Base-by-base conservation (phyloP, 1,140 invertebrate genomes). In the Rhopalosiphum padi region DNA sequence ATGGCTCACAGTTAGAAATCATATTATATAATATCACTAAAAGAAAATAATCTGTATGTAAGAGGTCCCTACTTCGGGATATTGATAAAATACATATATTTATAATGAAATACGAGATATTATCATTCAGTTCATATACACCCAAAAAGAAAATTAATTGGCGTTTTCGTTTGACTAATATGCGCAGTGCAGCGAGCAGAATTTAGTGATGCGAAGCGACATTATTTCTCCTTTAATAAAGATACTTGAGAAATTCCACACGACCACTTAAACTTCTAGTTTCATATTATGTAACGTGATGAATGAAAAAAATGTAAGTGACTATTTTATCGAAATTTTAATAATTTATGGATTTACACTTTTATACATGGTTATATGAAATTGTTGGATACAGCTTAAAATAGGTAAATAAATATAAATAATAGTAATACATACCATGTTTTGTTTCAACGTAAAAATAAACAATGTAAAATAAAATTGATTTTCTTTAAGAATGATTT, bases 91-190 rank as follows among this genome's bases (percentile, higher is more conserved):
- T 22, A 83, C 22, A 41, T 43, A 43, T 18, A 86, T 86, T n/a
- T 43, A 86, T 86, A 30, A 86, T 46, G 85, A 46, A 46, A 86
- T 86, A 46, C 11, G 85, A 86, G 25, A 86, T 86, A 86, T 86
- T 86, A 15, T 43, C 18, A 83, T 83, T 83, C 77, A 83, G 83
- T 86, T 30, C 25, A 1, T 7, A 30, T 86, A 11, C 85, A 46
- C 25, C 25, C 41, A 86, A 85, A 46, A n/a, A 83, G 7, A 41
- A 46, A 86, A 86, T 46, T 46, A 86, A 46, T 86, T 86, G 37
- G 23, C 83, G 9, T 85, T 41, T 43, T 83, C n/a, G 35, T 83
- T 22, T 37, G n/a, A 77, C 82, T 83, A 23, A 41, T 23, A 37
- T 83, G 22, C 35, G 35, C 7, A 23, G 35, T 83, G 41, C 21